A percentile compares a stretch with the other conserved stretches of the same genome.
Conservation (phyloP, 2,113 vertebrate genomes). For the Thomomys bottae region DNA sequence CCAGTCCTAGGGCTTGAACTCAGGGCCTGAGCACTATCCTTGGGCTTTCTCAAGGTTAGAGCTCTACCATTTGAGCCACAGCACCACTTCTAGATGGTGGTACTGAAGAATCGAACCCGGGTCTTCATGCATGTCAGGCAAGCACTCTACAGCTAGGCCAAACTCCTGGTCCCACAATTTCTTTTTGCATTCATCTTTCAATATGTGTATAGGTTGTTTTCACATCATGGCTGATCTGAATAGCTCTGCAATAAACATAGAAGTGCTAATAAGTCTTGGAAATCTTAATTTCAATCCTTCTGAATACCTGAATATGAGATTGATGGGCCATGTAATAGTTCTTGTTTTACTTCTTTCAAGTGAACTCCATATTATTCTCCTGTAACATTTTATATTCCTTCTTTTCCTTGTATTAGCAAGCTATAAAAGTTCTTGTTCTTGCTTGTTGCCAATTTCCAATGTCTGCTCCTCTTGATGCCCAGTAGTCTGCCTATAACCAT, state of each 20-base stretch:
- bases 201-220: not conserved
- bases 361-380: not conserved
- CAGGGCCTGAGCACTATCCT: too few relatives aligned
- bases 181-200: not conserved
- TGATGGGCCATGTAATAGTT: not conserved
- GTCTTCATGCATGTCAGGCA: too few relatives aligned
- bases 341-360: not conserved
- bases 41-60: too few relatives aligned
- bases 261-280: not conserved
- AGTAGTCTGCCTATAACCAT: not conserved
- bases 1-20: too few relatives aligned
- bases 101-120: too few relatives aligned
- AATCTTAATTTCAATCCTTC: constrained; percentile 12
- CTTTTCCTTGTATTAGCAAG: not conserved
- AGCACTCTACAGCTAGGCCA: too few relatives aligned
- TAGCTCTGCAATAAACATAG: not conserved
- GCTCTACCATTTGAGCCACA: too few relatives aligned
- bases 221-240: not conserved
- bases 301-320: not conserved
- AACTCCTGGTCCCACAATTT: not conserved
- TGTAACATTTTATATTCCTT: not conserved
- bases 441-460: not conserved
- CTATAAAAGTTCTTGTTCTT: not conserved
- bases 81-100: too few relatives aligned
- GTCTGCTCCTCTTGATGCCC: not conserved